Evolutionary conservation across 53 echinoderm and acorn worm genomes (phyloP), one percentile per base, ranked within the genome.

Genomic region (Hippasteria phrygiana): DNA sequence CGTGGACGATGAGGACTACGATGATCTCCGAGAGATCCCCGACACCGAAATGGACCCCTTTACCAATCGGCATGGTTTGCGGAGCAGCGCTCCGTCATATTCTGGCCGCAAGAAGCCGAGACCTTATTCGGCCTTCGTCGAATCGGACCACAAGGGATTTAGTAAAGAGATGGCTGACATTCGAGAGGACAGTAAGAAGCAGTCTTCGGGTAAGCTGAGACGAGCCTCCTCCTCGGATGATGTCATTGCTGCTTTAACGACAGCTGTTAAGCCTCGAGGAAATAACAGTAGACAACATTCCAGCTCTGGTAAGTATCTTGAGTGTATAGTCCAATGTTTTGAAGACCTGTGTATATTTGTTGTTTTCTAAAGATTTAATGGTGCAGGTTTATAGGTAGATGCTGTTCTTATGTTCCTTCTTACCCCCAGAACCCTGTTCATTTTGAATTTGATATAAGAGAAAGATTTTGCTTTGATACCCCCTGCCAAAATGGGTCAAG

Each of bases 211-310:
- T 2, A 80, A 85, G 77, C 92, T 96, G 62, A 92, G 94, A 83
- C 92, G 92, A 70, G 90, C 93, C 4, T 93, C 96, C 0, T 96
- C 96, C 5, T 93, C 96, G 0, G 96, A 96, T 87, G 93, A 96
- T 83, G 92, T 95, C 83, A 88, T 89, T 42, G 90, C 81, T 22
- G 71, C 90, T 13, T n/a, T 62, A 55, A 73, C 62, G 32, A 88
- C 50, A 28, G 43, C 73, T 43, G 69, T 62, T 1, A 59, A 81
- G 47, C 67, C 59, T 28, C 59, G 69, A 35, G 86, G 48, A 42
- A 32, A 40, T 45, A 67, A 59, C 73, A 73, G 20, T 74, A 90
- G 82, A 89, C 80, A 77, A 74, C 90, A 90, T 90, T 90, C 90
- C 75, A 82, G 73, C 53, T 36, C 81, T 37, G 90, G 90, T 90